Base-by-base conservation (phyloP, 1,140 invertebrate genomes). In the Brachionus asplanchnoidis region DNA sequence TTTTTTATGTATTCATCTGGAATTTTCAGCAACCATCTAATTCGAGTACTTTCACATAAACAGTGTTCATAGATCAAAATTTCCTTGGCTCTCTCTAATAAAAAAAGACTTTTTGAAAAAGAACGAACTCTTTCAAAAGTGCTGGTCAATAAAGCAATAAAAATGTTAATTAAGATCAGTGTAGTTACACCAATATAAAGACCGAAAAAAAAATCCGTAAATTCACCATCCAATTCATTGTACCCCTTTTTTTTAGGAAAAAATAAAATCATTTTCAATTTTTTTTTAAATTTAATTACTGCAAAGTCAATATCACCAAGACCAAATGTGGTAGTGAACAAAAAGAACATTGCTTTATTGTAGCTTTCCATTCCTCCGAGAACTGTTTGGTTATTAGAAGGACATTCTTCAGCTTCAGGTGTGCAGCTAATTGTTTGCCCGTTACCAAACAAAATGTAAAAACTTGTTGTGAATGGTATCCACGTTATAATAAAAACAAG, bases 371-470 rank as follows among this genome's bases (percentile, higher is more conserved):
- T 78, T 28, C 42, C 75, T 23, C 36, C 40, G 17, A 70, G 26
- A 36, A 70, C 6, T 32, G 66, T 70, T 36, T 36, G 36, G 11
- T 70, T 70, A 3, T 70, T 14, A 70, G 26, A 32, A 4, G 12
- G 32, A 6, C 66, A 40, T 6, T 32, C 17, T 23, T 60, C 1
- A 60, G 53, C 53, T 20, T 60, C n/a, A 20, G 17, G n/a, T 11
- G 14, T 28, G 8, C 23, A 6, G 26, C 28, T 32, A 28, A 32
- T n/a, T n/a, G 36, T 36, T 17, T 70, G 26, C 6, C 66, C 28
- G n/a, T 70, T 70, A 23, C 66, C 66, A 40, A 70, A 70, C n/a
- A 78, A 78, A 36, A 56, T 56, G 42, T 23, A 56, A 78, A 78
- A 78, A 26, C 32, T 23, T 28, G 42, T n/a, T 7, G 42, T 78